Percentiles rank a stretch among this genome's conserved stretches.
These are phyloP conservation scores for Caenorhabditis sp. DNA, from an alignment of 2,888 invertebrate genomes.

Conservation along the genomic window DNA sequence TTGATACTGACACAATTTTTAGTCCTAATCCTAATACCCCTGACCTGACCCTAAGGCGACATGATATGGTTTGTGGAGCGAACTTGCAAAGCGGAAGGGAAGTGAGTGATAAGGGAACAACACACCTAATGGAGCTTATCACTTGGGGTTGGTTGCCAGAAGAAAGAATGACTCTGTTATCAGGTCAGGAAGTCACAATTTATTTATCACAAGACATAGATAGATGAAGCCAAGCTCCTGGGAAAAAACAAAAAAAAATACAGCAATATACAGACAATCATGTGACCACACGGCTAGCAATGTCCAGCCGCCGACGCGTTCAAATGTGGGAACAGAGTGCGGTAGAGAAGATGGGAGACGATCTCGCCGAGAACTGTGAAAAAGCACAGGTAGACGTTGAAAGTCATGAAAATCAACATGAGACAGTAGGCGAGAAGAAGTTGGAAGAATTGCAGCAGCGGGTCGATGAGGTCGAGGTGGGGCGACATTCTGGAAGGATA, in stretches of 20 bases:
- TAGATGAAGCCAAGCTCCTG: background rate
- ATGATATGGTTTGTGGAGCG: too few species aligned
- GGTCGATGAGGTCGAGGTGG: constrained; percentile 68
- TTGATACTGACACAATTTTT: too few species aligned
- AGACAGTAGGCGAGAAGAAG: constrained; percentile 76
- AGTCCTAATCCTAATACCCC: too few species aligned
- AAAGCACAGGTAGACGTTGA: constrained; percentile 80
- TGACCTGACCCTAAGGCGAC: too few species aligned
- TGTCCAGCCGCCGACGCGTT: constrained; percentile 45
- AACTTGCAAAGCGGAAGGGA: too few species aligned
- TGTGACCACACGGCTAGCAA: constrained; percentile 8
- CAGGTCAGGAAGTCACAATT: too few species aligned
- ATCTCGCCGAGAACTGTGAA: constrained; percentile 80
- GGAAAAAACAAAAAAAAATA: background rate
- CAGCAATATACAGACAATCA: constrained; percentile 47
- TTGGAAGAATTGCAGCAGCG: constrained; percentile 73
- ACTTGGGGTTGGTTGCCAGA: too few species aligned
- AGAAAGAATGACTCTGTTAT: too few species aligned
- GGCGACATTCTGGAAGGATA: constrained; percentile 60
- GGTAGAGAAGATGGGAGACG: constrained; percentile 56
- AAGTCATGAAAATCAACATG: constrained; percentile 83
- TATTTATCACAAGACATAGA: constrained; percentile 11
- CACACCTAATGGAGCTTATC: constrained; percentile 17
- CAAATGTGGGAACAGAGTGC: constrained; percentile 64
- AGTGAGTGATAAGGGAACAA: background rate